Evolutionary conservation across 2,888 invertebrate species (phyloP), one percentile per base, ranked within the genome.

Genomic region (Habroteleia sp.): DNA sequence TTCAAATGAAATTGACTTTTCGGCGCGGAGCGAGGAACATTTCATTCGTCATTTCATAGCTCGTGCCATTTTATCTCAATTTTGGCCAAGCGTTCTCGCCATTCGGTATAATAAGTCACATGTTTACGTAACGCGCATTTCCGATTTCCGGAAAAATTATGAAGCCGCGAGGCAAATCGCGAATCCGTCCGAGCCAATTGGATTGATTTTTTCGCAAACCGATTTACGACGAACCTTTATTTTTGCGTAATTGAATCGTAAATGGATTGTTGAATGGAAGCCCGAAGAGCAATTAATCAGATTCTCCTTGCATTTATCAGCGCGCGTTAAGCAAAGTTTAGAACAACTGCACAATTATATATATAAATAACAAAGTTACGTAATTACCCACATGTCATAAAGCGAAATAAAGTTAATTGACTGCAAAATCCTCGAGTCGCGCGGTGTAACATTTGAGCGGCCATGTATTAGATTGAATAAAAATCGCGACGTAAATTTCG

Each of bases 1-100:
- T 71, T 71, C 52, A 71, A 71, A 62, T 71, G 46, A 72, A 63
- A 72, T 63, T 63, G 54, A 71, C 63, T 63, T 63, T 72, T 50
- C 63, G 37, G 41, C 16, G 13, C n/a, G 46, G 14, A 27, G 31
- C 41, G 41, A 13, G 52, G 46, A 48, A 48, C 63, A 33, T 56
- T 63, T 63, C 46, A 63, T 63, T 56, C 63, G 50, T 63, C 72
- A 72, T 56, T 63, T 63, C 54, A 37, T 60, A 44, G 60, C 25
- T 31, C 11, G 41, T 27, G 46, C 48, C 41, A 56, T 63, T 72
- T 72, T 72, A 63, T 41, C 46, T 62, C 46, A 25, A 46, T 71
- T 54, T 48, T 23, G 54, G 13, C 27, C 20, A 46, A 62, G 25
- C 44, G 62, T 46, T 56, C 44, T 39, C 42, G 44, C 50, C 52